Evolutionary conservation across 2,888 invertebrate species (phyloP).

Genomic region (Erebia epiphron): DNA sequence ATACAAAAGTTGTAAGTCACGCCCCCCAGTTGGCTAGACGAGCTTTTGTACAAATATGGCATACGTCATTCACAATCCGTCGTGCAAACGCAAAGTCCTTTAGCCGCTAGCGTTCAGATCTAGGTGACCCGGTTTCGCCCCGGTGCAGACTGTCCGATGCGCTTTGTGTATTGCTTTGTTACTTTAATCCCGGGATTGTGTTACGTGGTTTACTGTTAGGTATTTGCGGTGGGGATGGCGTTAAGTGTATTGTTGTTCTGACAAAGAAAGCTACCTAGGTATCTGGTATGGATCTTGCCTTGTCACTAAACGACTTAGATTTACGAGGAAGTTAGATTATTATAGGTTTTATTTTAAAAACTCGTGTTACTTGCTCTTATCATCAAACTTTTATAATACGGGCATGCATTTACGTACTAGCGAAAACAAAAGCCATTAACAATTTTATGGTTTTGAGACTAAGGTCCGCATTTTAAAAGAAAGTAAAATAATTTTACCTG

Average conservation of each 20-base stretch:
- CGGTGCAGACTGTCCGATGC: constrained; percentile 48
- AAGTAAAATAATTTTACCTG: too few species aligned
- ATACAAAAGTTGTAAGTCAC: constrained; percentile 2
- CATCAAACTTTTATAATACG: neutral
- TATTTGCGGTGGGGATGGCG: constrained; percentile 27
- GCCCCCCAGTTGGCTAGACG: constrained; percentile 13
- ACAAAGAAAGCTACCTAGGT: constrained; percentile 20
- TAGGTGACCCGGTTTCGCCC: constrained; percentile 48
- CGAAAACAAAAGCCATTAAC: too few species aligned
- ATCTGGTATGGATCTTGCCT: neutral
- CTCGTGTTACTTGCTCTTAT: neutral
- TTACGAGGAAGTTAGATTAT: too few species aligned
- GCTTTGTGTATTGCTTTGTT: constrained; percentile 59
- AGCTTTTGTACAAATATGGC: constrained; percentile 25
- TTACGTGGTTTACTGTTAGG: constrained; percentile 32
- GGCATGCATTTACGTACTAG: neutral
- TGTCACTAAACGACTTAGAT: neutral
- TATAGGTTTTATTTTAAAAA: neutral
- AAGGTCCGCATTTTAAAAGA: too few species aligned
- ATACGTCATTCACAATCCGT: constrained; percentile 35
- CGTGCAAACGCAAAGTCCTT: constrained; percentile 41
- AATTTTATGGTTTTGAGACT: too few species aligned
- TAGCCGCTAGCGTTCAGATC: constrained; percentile 40
- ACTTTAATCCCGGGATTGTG: constrained; percentile 42
- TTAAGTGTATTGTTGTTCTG: constrained; percentile 31